Conservation (phyloP, 2,797 vertebrate species). For the Agapornis canus region DNA sequence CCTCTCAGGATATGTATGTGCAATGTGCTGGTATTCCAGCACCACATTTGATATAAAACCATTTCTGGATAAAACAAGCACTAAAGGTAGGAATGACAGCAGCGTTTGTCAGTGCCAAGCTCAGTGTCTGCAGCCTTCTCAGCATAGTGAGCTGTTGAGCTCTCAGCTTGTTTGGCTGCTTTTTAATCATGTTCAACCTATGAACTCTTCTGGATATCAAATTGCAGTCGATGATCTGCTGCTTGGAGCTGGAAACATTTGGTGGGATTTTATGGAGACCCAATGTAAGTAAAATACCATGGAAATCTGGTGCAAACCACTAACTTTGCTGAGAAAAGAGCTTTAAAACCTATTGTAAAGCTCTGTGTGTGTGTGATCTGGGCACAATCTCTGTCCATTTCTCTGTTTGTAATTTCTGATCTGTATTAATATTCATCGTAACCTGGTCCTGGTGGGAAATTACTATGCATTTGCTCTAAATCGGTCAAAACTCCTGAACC, state of each 20-base stretch:
- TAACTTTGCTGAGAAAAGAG: constrained; percentile 29
- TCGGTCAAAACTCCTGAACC: constrained; percentile 62
- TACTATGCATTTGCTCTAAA: constrained; percentile 58
- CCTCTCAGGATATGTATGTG: not conserved
- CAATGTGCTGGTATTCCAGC: not conserved
- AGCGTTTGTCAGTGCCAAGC: not conserved
- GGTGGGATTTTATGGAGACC: constrained; percentile 6
- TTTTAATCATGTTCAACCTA: constrained; percentile 1
- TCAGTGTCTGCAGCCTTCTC: not conserved
- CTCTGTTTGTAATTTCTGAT: constrained; percentile 3
- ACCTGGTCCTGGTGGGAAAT: constrained; percentile 31
- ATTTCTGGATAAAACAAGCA: not conserved
- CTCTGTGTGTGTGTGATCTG: not conserved
- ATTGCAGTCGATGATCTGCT: not conserved
- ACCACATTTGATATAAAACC: not conserved
- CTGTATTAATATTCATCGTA: constrained; percentile 6
- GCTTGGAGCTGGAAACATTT: not conserved
- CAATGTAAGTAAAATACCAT: not conserved
- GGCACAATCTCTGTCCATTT: not conserved
- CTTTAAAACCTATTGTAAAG: constrained; percentile 3
- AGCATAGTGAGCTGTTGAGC: not conserved
- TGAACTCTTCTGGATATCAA: not conserved
- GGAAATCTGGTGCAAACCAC: constrained; percentile 34
- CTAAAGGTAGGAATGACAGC: not conserved
- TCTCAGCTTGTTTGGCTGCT: not conserved